Percentiles rank a stretch among this genome's conserved stretches.
phyloP scores from a whole-genome alignment of 2,888 invertebrate genomes.

The Dyspetes luteomarginatus region DNA sequence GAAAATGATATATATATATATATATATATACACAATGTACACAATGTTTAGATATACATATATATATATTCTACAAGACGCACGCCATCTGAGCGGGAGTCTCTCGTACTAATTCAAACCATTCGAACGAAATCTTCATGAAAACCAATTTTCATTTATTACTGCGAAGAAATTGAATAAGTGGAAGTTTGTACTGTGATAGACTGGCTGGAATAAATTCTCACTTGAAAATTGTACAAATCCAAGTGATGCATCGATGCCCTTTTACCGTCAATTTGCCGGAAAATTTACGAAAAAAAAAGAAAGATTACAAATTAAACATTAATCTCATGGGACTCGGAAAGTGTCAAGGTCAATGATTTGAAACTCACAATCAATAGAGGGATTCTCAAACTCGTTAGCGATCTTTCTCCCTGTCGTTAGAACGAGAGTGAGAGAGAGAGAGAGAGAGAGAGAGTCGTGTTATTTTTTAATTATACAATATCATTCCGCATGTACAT shows the following conservation, averaged over 20 bases:
- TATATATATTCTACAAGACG: not conserved
- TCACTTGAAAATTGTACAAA: not conserved
- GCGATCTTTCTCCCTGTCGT: not conserved
- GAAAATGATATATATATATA: not conserved
- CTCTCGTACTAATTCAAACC: slow-evolving; percentile 8
- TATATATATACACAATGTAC: not conserved
- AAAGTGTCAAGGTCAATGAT: too few species aligned
- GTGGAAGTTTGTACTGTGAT: slow-evolving; percentile 21
- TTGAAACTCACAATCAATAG: too few species aligned
- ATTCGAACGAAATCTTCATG: slow-evolving; percentile 23
- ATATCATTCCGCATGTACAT: not conserved
- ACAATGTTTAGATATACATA: not conserved
- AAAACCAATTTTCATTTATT: slow-evolving; percentile 44
- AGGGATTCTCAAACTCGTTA: too few species aligned
- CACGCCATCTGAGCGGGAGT: slow-evolving; percentile 9
- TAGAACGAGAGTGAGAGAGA: too few species aligned
- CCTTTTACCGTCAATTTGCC: too few species aligned
- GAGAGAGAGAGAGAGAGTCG: not conserved
- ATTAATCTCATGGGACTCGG: too few species aligned
- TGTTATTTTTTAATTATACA: slow-evolving; percentile 3
- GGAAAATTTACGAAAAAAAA: too few species aligned
- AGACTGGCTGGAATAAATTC: not conserved
- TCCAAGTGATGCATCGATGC: too few species aligned
- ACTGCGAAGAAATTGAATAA: slow-evolving; percentile 48
- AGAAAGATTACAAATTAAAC: too few species aligned